Percentiles rank a stretch among this genome's conserved stretches.
phyloP scores from a whole-genome alignment of 2,888 invertebrate species.

The Folsomia manolachei region DNA sequence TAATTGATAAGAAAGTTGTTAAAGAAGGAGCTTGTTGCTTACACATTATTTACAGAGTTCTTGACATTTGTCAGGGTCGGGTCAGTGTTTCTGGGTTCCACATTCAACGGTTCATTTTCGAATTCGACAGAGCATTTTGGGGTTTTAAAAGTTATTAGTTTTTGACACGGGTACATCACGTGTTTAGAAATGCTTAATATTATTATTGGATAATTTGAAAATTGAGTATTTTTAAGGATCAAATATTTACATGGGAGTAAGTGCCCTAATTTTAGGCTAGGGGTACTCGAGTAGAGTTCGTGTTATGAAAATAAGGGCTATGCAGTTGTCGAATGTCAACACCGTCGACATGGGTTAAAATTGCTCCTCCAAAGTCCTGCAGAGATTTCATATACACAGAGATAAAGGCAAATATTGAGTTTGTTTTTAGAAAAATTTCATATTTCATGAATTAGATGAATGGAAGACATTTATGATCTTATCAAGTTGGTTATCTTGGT shows the following conservation, averaged over 20 bases:
- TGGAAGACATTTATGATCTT: too few species aligned
- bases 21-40: not conserved
- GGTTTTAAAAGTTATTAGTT: not conserved
- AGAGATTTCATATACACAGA: too few species aligned
- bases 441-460: too few species aligned
- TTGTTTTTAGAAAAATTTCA: not conserved
- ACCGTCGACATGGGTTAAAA: conserved; percentile 38
- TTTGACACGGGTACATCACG: too few species aligned
- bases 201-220: too few species aligned
- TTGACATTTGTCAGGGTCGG: not conserved
- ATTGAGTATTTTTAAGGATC: not conserved
- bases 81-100: not conserved
- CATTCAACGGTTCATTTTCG: too few species aligned
- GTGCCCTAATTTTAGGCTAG: not conserved
- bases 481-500: too few species aligned
- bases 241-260: not conserved
- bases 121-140: not conserved
- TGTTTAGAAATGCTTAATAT: too few species aligned
- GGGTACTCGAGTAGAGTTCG: not conserved
- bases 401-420: too few species aligned
- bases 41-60: not conserved
- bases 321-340: conserved; percentile 38
- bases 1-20: not conserved
- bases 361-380: conserved; percentile 15
- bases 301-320: not conserved